Conservation (phyloP, 2,888 invertebrate species). For the Watsonalla binaria region DNA sequence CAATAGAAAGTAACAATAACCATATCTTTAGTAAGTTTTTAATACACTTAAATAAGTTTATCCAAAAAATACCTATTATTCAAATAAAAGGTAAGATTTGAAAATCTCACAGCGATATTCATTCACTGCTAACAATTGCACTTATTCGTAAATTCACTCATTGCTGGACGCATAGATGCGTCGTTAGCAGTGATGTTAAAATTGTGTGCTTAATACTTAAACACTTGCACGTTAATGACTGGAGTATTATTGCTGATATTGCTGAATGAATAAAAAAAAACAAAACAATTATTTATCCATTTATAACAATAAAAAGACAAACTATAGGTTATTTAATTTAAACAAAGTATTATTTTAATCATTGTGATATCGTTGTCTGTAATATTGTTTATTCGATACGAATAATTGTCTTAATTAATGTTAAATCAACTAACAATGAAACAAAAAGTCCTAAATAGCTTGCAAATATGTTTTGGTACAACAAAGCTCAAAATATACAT, state of each 20-base stretch:
- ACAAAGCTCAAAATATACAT: conserved; percentile 49
- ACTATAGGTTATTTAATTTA: not conserved
- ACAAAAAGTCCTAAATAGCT: conserved; percentile 40
- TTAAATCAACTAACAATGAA: conserved; percentile 8
- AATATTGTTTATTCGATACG: conserved; percentile 16
- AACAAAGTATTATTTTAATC: conserved; percentile 5
- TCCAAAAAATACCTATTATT: too few relatives aligned
- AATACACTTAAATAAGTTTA: too few relatives aligned
- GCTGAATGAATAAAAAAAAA: not conserved
- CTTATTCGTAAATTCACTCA: too few relatives aligned
- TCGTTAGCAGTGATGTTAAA: too few relatives aligned
- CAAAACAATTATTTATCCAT: not conserved
- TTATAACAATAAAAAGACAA: not conserved
- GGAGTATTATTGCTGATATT: too few relatives aligned
- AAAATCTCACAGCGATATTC: too few relatives aligned
- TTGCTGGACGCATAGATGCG: too few relatives aligned
- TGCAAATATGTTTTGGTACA: conserved; percentile 45
- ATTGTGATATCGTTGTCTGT: conserved; percentile 18
- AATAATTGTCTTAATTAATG: conserved; percentile 14
- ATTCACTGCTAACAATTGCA: too few relatives aligned
- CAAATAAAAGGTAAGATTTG: too few relatives aligned
- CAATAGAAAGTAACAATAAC: not conserved
- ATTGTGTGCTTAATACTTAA: too few relatives aligned
- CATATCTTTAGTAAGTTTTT: not conserved
- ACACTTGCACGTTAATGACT: too few relatives aligned